These are phyloP conservation scores for Dasyurus viverrinus DNA, from an alignment of 2,113 vertebrate species.

Conservation along the genomic window DNA sequence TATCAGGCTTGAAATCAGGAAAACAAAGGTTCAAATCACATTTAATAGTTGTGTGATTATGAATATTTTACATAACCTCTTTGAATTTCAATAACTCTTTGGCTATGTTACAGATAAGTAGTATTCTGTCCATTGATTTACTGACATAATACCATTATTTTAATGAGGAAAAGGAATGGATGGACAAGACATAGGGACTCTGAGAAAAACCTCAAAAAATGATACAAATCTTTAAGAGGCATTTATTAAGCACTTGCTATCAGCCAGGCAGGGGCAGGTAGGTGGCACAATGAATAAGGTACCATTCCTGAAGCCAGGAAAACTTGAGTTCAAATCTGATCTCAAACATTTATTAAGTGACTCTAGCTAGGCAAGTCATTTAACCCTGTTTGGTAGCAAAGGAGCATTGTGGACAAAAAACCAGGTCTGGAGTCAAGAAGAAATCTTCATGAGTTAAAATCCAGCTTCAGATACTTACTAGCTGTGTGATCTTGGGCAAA, in stretches of 20 bases:
- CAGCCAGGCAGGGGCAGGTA: not conserved
- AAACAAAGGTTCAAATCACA: not conserved
- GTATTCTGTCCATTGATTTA: not conserved
- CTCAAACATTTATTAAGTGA: not conserved
- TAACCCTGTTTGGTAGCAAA: not conserved
- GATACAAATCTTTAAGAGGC: not conserved
- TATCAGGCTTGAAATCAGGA: not conserved
- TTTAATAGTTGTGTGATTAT: not conserved
- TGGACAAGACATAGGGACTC: not conserved
- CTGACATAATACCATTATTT: constrained; percentile 27
- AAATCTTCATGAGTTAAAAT: not conserved
- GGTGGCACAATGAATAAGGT: not conserved
- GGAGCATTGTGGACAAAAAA: not conserved
- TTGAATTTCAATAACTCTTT: not conserved
- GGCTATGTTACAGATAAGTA: not conserved
- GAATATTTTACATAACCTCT: not conserved
- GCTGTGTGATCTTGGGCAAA: not conserved
- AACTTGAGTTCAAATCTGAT: not conserved
- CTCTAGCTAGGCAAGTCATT: not conserved
- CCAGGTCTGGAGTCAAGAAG: not conserved
- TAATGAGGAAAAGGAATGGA: constrained; percentile 15
- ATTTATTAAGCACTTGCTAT: not conserved
- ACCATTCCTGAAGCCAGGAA: not conserved
- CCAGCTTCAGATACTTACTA: not conserved
- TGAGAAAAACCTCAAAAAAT: not conserved